Base-by-base conservation (phyloP, 2,888 invertebrate species). In the Xestia rhomboidea region DNA sequence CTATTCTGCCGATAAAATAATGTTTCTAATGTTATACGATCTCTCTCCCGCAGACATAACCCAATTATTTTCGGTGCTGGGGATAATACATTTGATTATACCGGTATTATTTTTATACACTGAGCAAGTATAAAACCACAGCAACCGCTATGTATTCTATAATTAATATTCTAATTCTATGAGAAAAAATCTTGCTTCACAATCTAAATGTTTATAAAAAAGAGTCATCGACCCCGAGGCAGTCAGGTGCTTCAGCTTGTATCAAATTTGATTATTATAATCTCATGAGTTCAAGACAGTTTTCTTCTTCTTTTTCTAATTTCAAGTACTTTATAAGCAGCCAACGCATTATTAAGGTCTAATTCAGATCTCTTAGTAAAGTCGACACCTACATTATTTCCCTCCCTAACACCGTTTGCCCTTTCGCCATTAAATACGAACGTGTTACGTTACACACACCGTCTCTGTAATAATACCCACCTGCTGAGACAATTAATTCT, bases 151-250 rank as follows among this genome's bases (percentile, higher is more conserved):
- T 44, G n/a, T 46, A 51, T 64, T 73, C 75, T 86, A 76, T 68
- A 79, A 86, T n/a, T n/a, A n/a, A 86, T 83, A 76, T 82, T 82
- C 46, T 57, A 54, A 86, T 74, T 73, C 30, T 30, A 73, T 49
- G 24, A 72, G 70, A 71, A 84, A 74, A 77, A 80, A 67, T 66
- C 62, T 81, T 70, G 84, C 64, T 62, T 60, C 74, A 74, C 76
- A 62, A 76, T 85, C 66, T 68, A 21, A 49, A 15, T 73, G 81
- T 84, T 84, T 81, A 74, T 84, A 60, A 76, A 74, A 62, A 66
- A 71, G 70, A 74, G 88, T 76, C 88, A 66, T 62, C 67, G 87
- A 86, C 81, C 88, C 76, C 72, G 54, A 57, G 51, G 11, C 38
- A 34, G 46, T 15, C 63, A 68, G 79, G 63, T 74, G 81, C 60